phyloP scores from a whole-genome alignment of 2,113 vertebrate species.

The Gallinago media region DNA sequence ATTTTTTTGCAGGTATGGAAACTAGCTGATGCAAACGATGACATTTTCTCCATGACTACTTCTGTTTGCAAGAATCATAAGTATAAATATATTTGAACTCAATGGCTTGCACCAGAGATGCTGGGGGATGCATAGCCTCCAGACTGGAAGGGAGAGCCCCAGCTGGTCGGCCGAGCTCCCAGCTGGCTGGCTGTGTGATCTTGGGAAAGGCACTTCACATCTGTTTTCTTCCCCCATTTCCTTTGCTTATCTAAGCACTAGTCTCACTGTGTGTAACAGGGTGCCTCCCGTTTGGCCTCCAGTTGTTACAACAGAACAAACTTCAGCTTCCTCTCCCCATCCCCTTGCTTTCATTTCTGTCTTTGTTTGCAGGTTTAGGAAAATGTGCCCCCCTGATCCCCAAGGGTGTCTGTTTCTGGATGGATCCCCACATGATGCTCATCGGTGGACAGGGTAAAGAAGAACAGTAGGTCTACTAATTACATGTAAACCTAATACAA shows the following conservation, averaged over 20 bases:
- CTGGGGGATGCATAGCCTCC: not conserved
- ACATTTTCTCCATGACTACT: not conserved
- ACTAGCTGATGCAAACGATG: not conserved
- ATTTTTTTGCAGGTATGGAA: not conserved
- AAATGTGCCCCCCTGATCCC: not conserved
- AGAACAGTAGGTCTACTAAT: not conserved
- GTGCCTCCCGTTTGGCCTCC: not conserved
- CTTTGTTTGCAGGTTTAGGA: not conserved
- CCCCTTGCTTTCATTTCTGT: not conserved
- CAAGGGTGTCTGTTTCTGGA: not conserved
- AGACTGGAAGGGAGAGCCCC: not conserved
- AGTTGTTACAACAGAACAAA: not conserved
- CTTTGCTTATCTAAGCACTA: constrained; percentile 42
- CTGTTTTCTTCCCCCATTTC: constrained; percentile 32
- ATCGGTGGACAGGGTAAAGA: not conserved
- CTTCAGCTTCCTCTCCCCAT: not conserved
- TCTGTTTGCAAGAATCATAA: not conserved
- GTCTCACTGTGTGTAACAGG: not conserved
- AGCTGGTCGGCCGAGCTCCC: not conserved
- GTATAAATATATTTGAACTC: not conserved
- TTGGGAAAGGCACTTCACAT: constrained; percentile 2
- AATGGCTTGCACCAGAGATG: not conserved
- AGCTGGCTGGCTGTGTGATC: not conserved
- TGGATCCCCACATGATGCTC: not conserved
- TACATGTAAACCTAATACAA: not conserved